Evolutionary conservation across 2,888 invertebrate genomes (phyloP).

Genomic region (Drosophila aldrichi): DNA sequence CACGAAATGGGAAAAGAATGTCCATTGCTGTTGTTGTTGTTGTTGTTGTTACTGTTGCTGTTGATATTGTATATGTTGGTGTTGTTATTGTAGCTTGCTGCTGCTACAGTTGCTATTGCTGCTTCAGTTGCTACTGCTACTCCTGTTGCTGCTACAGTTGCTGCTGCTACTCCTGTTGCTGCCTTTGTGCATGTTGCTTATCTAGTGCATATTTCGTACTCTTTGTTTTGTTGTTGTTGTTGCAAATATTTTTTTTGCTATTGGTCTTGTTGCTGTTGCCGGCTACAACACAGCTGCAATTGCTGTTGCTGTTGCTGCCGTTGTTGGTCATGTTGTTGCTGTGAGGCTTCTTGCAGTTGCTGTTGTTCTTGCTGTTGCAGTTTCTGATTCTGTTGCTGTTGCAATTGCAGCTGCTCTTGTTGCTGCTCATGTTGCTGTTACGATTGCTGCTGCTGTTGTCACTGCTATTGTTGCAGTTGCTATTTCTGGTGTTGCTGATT

Average conservation of each 20-base stretch:
- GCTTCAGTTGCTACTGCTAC: not conserved
- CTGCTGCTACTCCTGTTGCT: not conserved
- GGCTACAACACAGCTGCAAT: not conserved
- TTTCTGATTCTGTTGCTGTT: not conserved
- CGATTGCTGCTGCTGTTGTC: not conserved
- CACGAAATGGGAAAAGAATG: constrained; percentile 7
- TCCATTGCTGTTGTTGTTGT: not conserved
- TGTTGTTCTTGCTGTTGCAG: too few species aligned
- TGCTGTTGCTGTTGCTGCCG: not conserved
- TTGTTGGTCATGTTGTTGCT: constrained; percentile 4
- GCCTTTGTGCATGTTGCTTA: not conserved
- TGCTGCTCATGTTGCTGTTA: not conserved
- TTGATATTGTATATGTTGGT: not conserved
- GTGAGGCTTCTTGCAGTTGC: not conserved
- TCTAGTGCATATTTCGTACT: too few species aligned
- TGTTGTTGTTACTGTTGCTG: not conserved
- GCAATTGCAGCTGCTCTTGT: not conserved
- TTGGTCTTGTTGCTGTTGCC: too few species aligned
- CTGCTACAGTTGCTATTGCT: not conserved
- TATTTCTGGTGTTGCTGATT: not conserved
- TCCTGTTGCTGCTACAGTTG: not conserved
- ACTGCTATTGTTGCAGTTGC: not conserved
- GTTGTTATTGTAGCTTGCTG: not conserved
- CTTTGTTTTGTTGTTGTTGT: not conserved
- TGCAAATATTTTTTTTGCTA: not conserved